Evolutionary conservation across 1,140 invertebrate genomes (phyloP).

Genomic region (Diabrotica virgifera): DNA sequence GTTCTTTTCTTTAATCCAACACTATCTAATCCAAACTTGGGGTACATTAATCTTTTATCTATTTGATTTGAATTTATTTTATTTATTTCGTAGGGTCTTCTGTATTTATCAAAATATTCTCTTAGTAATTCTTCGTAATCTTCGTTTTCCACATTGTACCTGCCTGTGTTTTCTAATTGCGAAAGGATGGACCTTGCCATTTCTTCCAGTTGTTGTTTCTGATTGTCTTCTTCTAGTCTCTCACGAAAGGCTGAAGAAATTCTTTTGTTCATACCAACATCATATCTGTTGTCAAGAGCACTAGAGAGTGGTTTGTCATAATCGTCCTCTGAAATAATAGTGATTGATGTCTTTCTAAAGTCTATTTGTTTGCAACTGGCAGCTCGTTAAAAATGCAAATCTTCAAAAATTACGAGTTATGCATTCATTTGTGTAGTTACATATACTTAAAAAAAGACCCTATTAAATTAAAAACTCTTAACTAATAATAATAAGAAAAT

Average conservation of each 20-base stretch:
- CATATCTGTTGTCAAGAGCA: conserved; percentile 31
- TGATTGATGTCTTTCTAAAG: not conserved
- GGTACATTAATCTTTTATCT: conserved; percentile 31
- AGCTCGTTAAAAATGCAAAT: no score
- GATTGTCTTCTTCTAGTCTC: conserved; percentile 40
- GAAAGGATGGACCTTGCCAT: conserved; percentile 57
- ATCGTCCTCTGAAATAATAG: conserved; percentile 3
- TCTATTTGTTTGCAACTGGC: no score
- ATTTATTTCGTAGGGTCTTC: conserved; percentile 40
- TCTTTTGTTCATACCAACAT: conserved; percentile 32
- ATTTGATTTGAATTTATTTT: conserved; percentile 15
- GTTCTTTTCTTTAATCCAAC: conserved; percentile 35
- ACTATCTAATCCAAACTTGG: conserved; percentile 38
- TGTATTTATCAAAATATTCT: conserved; percentile 61
- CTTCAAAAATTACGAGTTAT: no score
- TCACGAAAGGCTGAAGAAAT: conserved; percentile 55
- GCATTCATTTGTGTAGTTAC: no score
- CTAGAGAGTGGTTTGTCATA: conserved; percentile 19
- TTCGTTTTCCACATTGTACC: conserved; percentile 51
- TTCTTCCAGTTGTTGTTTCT: conserved; percentile 53
- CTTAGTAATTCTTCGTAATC: conserved; percentile 56
- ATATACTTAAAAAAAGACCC: no score
- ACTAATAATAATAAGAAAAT: no score
- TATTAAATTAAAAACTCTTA: no score
- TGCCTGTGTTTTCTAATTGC: conserved; percentile 50